A percentile compares a stretch with the other conserved stretches of the same genome.
Evolutionary conservation across 23 tunicate genomes (phyloP).

Genomic region (Ciona savignyi): DNA sequence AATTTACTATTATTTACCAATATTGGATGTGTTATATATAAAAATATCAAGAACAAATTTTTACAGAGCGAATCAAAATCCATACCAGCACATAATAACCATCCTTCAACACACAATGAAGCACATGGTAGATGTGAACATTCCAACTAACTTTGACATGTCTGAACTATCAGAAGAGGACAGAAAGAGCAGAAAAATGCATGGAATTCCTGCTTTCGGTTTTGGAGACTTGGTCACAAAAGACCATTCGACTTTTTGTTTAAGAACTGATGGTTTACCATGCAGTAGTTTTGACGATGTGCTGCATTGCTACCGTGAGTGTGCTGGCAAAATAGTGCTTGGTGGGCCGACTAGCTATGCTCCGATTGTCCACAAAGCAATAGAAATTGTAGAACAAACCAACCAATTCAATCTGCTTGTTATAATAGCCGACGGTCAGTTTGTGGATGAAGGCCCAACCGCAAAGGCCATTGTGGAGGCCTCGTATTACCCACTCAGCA

Average conservation of each 20-base stretch:
- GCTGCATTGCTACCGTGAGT: constrained; percentile 17
- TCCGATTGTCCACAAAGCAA: constrained; percentile 74
- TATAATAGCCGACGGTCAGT: constrained; percentile 89
- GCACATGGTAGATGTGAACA: constrained; percentile 19
- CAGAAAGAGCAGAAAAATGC: background rate
- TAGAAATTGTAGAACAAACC: constrained; percentile 72
- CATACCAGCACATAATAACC: constrained; percentile 62
- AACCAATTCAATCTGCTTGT: constrained; percentile 62
- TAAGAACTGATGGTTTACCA: constrained; percentile 36
- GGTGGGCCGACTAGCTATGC: constrained; percentile 97
- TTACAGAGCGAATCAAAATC: constrained; percentile 29
- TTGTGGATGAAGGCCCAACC: constrained; percentile 81
- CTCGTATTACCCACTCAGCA: constrained; percentile 75
- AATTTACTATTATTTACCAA: background rate
- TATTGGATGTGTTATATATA: background rate
- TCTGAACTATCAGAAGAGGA: background rate
- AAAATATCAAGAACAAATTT: background rate
- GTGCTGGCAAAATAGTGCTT: constrained; percentile 26
- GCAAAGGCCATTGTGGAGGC: constrained; percentile 77
- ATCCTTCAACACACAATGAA: constrained; percentile 61
- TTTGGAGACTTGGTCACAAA: constrained; percentile 76
- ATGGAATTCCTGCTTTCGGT: constrained; percentile 67
- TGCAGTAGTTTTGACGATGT: constrained; percentile 64
- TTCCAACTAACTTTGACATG: background rate
- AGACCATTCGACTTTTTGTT: constrained; percentile 55